These are phyloP conservation scores for Galeopsomyia nigrocyanea DNA, from an alignment of 2,888 invertebrate species.

Conservation along the genomic window DNA sequence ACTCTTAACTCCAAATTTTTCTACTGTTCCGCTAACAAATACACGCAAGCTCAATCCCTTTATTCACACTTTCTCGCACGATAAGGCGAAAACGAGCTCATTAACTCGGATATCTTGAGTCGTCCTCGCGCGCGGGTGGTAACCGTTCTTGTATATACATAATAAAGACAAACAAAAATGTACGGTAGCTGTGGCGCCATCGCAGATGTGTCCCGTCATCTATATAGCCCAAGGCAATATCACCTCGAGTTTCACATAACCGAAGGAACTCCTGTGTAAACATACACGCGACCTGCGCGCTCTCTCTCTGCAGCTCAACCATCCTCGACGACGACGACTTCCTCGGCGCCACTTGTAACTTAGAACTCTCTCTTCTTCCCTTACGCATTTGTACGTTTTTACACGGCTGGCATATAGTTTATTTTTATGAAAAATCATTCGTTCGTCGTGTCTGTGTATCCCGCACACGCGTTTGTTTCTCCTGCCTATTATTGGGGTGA, in stretches of 20 bases:
- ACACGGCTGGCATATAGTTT: not conserved
- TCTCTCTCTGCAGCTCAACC: too few species aligned
- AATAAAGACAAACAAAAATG: constrained; percentile 65
- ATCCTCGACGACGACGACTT: constrained; percentile 50
- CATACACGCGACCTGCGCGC: constrained; percentile 49
- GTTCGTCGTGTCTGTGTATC: not conserved
- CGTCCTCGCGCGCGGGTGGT: too few species aligned
- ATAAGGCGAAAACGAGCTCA: too few species aligned
- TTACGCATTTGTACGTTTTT: constrained; percentile 11
- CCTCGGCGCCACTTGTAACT: constrained; percentile 61
- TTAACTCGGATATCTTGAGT: too few species aligned
- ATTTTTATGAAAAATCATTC: constrained; percentile 33
- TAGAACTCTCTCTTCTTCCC: constrained; percentile 34
- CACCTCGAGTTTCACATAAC: constrained; percentile 41
- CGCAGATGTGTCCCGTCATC: constrained; percentile 67
- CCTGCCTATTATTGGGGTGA: constrained; percentile 10
- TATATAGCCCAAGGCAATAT: not conserved
- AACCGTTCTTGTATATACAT: constrained; percentile 34
- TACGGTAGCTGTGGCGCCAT: constrained; percentile 63
- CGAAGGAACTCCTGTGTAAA: constrained; percentile 62
- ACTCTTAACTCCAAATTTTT: too few species aligned
- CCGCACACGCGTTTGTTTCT: constrained; percentile 17
- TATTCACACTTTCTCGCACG: too few species aligned
- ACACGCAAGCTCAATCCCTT: too few species aligned
- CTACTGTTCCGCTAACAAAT: too few species aligned